phyloP scores from a whole-genome alignment of 2,888 invertebrate genomes.

The Aporophyla nigra region DNA sequence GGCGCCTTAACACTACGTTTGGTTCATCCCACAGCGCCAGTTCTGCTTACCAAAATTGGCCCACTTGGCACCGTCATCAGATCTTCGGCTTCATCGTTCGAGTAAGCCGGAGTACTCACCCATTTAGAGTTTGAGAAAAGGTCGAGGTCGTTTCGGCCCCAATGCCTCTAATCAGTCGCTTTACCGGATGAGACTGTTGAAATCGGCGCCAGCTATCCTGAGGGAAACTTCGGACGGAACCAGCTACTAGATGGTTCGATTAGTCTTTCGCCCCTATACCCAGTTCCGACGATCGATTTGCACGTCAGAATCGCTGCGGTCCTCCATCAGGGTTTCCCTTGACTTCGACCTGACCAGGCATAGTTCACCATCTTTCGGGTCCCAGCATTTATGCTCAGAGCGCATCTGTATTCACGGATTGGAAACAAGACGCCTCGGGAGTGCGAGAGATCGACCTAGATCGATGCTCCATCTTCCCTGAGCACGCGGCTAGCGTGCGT shows the following conservation, averaged over 20 bases:
- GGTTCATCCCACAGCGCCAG: slow-evolving; percentile 95
- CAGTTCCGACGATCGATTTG: slow-evolving; percentile 95
- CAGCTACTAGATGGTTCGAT: slow-evolving; percentile 95
- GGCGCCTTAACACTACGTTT: slow-evolving; percentile 93
- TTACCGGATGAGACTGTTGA: slow-evolving; percentile 92
- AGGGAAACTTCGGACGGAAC: slow-evolving; percentile 95
- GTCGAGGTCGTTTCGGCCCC: slow-evolving; percentile 93
- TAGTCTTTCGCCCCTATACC: slow-evolving; percentile 94
- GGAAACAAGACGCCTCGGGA: slow-evolving; percentile 91
- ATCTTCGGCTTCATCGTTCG: slow-evolving; percentile 89
- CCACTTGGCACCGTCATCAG: slow-evolving; percentile 92
- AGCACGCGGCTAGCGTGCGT: slow-evolving; percentile 78
- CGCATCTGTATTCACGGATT: slow-evolving; percentile 86
- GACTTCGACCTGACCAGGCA: slow-evolving; percentile 93
- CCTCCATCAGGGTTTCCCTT: slow-evolving; percentile 93
- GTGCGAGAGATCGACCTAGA: slow-evolving; percentile 86
- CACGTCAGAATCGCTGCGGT: slow-evolving; percentile 94
- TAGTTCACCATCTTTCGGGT: slow-evolving; percentile 95
- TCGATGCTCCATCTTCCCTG: slow-evolving; percentile 85
- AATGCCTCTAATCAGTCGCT: slow-evolving; percentile 94
- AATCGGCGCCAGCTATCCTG: slow-evolving; percentile 92
- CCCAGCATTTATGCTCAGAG: slow-evolving; percentile 93
- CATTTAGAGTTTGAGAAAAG: slow-evolving; percentile 95
- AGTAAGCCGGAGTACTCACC: slow-evolving; percentile 93
- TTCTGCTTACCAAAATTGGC: slow-evolving; percentile 95